These are phyloP conservation scores for Entomyzon cyanotis DNA, from an alignment of 2,113 vertebrate species.

Conservation along the genomic window DNA sequence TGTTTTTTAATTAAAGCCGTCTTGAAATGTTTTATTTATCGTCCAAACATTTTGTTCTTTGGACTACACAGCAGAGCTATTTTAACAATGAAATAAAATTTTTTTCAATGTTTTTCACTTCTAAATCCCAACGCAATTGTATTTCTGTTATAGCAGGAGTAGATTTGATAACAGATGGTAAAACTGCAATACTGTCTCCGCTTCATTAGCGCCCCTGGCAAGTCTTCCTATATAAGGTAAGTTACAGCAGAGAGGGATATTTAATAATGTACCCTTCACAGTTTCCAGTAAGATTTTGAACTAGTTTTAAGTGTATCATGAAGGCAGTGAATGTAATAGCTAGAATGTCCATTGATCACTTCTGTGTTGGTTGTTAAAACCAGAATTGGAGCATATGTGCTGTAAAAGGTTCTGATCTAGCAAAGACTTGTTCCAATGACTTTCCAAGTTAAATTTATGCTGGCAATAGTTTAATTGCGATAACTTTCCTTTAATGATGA, in stretches of 20 bases:
- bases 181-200: constrained; percentile 4
- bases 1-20: background rate
- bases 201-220: constrained; percentile 44
- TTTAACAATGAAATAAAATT: background rate
- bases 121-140: background rate
- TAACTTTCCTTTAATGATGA: background rate
- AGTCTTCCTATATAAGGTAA: constrained; percentile 1
- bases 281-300: background rate
- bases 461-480: background rate
- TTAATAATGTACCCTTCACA: background rate
- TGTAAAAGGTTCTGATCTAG: background rate
- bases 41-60: background rate
- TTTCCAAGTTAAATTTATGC: background rate
- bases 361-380: background rate
- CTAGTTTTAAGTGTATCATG: background rate
- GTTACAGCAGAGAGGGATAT: background rate
- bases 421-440: background rate
- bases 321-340: background rate
- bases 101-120: background rate
- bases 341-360: background rate
- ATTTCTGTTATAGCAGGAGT: background rate
- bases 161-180: constrained; percentile 28
- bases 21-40: background rate
- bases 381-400: background rate
- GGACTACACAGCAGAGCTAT: background rate